Conservation (phyloP, 2,888 invertebrate genomes). For the Caenorhabditis sp. region DNA sequence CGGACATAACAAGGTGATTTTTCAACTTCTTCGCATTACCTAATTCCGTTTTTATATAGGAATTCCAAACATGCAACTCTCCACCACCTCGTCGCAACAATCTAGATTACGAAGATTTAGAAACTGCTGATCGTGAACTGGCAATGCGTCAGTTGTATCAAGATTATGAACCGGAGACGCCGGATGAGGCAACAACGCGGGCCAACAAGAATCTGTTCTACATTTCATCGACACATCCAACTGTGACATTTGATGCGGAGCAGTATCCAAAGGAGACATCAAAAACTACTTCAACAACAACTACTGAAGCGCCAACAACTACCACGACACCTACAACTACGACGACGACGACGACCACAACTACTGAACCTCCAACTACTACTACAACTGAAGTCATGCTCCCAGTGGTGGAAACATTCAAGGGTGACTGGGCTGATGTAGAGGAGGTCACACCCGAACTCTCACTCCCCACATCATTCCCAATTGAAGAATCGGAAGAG, state of each 20-base stretch:
- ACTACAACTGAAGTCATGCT: not conserved
- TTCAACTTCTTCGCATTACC: too few relatives aligned
- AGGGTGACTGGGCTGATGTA: conserved; percentile 11
- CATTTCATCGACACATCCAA: conserved; percentile 7
- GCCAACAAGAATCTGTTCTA: conserved; percentile 1
- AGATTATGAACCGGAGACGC: conserved; percentile 58
- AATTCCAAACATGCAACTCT: conserved; percentile 56
- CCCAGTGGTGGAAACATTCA: conserved; percentile 18
- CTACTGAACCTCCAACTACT: conserved; percentile 3
- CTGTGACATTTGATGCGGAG: conserved; percentile 22
- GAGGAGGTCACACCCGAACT: conserved; percentile 9
- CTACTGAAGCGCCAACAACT: conserved; percentile 12
- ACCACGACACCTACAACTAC: conserved; percentile 7
- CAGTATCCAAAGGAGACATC: conserved; percentile 13
- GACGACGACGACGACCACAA: conserved; percentile 18
- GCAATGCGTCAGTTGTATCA: conserved; percentile 66
- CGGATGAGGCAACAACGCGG: conserved; percentile 22
- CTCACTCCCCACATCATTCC: not conserved
- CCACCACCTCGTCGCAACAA: conserved; percentile 23
- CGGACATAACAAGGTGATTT: conserved; percentile 64
- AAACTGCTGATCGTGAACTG: conserved; percentile 52
- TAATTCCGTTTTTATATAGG: conserved; percentile 23
- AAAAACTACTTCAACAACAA: conserved; percentile 14
- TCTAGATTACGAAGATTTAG: conserved; percentile 43
- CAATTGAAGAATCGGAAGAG: conserved; percentile 8